Evolutionary conservation across 2,888 invertebrate species (phyloP).

Genomic region (Torymus auratus): DNA sequence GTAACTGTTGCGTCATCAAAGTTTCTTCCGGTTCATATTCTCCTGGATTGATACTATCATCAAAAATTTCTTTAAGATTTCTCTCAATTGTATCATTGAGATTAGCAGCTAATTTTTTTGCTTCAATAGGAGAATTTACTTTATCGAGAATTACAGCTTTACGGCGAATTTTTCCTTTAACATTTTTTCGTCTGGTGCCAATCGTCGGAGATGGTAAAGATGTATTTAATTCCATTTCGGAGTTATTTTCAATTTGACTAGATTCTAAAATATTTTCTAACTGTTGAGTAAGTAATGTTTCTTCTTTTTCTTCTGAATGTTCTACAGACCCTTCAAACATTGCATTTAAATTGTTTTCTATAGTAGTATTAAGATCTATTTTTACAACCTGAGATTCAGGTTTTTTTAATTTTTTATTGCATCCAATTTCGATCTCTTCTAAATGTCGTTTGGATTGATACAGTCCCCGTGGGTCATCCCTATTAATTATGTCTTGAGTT

Average conservation of each 20-base stretch:
- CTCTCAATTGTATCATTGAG: slow-evolving; percentile 54
- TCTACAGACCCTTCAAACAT: slow-evolving; percentile 66
- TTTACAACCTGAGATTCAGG: background rate
- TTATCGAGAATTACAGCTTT: background rate
- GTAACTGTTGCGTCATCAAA: slow-evolving; percentile 68
- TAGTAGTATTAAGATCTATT: slow-evolving; percentile 60
- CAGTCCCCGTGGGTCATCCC: background rate
- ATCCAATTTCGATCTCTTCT: slow-evolving; percentile 19
- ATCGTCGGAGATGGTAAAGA: slow-evolving; percentile 48
- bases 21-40: slow-evolving; percentile 58
- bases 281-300: slow-evolving; percentile 67
- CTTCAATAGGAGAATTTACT: background rate
- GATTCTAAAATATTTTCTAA: slow-evolving; percentile 66
- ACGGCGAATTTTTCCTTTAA: slow-evolving; percentile 26
- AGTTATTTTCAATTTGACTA: slow-evolving; percentile 56
- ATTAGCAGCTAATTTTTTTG: background rate
- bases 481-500: background rate
- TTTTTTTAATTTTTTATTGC: slow-evolving; percentile 35
- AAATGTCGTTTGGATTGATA: slow-evolving; percentile 35
- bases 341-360: slow-evolving; percentile 65
- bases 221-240: background rate
- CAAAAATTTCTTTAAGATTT: slow-evolving; percentile 43
- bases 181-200: background rate
- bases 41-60: slow-evolving; percentile 34
- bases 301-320: slow-evolving; percentile 52